A percentile compares a stretch with the other conserved stretches of the same genome.
These are phyloP conservation scores for Ictidomys tridecemlineatus DNA, from an alignment of 2,113 vertebrate genomes.

Conservation along the genomic window DNA sequence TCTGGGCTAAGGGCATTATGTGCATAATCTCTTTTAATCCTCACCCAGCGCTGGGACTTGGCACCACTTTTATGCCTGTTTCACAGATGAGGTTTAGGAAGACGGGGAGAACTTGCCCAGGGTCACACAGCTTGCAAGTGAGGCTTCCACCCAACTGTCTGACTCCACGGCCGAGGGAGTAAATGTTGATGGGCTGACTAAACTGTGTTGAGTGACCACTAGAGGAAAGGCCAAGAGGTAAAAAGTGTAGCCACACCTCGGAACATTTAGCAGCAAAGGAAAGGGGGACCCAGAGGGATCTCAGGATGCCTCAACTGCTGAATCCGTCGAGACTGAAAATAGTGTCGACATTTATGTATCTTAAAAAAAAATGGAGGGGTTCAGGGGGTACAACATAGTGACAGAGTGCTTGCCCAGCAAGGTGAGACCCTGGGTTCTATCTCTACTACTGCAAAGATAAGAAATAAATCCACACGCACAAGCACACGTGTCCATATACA, in stretches of 20 bases:
- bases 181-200: not conserved
- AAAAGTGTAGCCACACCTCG: not conserved
- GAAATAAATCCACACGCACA: not conserved
- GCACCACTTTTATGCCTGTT: conserved; percentile 36
- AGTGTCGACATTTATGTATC: not conserved
- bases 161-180: not conserved
- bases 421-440: not conserved
- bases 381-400: not conserved
- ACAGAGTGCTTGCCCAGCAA: not conserved
- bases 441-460: too few relatives aligned
- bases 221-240: conserved; percentile 8
- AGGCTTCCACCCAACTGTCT: not conserved
- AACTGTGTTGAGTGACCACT: not conserved
- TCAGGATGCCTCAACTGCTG: not conserved
- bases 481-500: too few relatives aligned
- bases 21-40: conserved; percentile 73
- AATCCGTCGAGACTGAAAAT: not conserved
- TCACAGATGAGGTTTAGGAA: conserved; percentile 56
- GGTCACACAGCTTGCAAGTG: not conserved
- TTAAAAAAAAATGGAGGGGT: not conserved
- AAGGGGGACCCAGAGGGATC: not conserved
- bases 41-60: conserved; percentile 60
- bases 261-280: not conserved
- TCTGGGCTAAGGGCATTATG: conserved; percentile 59
- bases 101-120: conserved; percentile 1